Percentiles rank a stretch among this genome's conserved stretches.
These are phyloP conservation scores for Geococcyx californianus DNA, from an alignment of 2,113 vertebrate genomes.

Conservation along the genomic window DNA sequence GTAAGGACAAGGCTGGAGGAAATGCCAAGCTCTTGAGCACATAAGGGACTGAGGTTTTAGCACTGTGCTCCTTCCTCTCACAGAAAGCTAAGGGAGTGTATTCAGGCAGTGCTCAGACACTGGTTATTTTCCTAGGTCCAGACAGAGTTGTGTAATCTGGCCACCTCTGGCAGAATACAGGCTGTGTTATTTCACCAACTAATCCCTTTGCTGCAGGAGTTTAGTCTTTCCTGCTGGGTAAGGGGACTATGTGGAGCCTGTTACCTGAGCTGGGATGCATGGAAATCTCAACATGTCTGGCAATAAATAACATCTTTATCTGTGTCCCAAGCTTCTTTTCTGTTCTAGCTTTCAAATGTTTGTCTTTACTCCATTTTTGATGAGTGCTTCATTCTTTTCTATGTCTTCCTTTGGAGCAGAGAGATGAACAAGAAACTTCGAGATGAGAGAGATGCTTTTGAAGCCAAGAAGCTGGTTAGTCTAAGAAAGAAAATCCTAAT, in stretches of 20 bases:
- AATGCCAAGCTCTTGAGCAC: neutral
- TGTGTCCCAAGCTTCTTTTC: neutral
- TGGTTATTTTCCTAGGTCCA: neutral
- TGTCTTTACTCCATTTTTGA: neutral
- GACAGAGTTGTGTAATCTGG: neutral
- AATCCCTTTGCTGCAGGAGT: neutral
- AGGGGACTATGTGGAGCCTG: neutral
- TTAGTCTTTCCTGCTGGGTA: neutral
- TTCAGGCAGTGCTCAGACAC: neutral
- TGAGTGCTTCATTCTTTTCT: neutral
- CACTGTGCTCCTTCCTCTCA: neutral
- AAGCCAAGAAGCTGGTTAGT: constrained; percentile 87
- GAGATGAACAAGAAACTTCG: constrained; percentile 93
- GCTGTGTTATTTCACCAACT: neutral
- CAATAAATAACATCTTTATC: neutral
- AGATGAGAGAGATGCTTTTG: constrained; percentile 89
- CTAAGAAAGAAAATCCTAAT: constrained; percentile 71
- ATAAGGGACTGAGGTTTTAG: neutral
- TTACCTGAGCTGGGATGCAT: neutral
- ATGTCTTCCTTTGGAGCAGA: constrained; percentile 73
- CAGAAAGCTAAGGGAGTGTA: neutral
- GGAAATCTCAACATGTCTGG: neutral
- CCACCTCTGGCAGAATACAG: neutral
- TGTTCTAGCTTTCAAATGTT: neutral
- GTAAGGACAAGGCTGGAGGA: constrained; percentile 60